Base-by-base conservation (phyloP, 2,888 invertebrate species). In the Automeris io region DNA sequence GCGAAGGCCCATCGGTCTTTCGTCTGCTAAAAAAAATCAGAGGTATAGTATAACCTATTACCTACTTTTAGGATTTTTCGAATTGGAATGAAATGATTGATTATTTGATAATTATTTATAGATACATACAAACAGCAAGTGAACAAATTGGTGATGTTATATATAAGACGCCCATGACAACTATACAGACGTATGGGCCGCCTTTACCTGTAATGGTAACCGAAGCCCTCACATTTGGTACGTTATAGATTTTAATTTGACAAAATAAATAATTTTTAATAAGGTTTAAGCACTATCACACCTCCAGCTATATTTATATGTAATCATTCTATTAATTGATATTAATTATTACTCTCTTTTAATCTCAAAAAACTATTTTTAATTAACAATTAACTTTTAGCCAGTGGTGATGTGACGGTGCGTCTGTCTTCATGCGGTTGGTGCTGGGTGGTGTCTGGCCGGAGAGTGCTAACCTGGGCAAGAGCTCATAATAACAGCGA, bases 201-300 rank as follows among this genome's bases (percentile, higher is more conserved):
- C 90, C 95, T 1, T 71, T 96, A 31, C 97, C 97, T 19, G 96
- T 97, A 1, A 88, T 94, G 41, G 94, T 97, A 2, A 96, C 95
- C 13, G 97, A 97, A 80, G 94, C 95, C 0, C 79, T 97, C 16
- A 94, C 95, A 31, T 94, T 94, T 76, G 90, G 93, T 57, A 93
- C 93, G 67, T 51, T 37, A 16, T 12, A 16, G 3, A n/a, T n/a
- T n/a, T n/a, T 23, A 11, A 18, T 32, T 25, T 22, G 18, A 36
- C 26, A 22, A 3, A 35, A 8, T n/a, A n/a, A 9, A 16, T 8
- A 6, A 35, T 31, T 36, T 9, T 31, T 9, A 12, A 11, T 2
- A 18, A 24, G 5, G 13, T 13, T 6, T n/a, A 11, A 8, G 5
- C 7, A 33, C 12, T n/a, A 33, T 18, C 5, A 3, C 3, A 11